A percentile compares a stretch with the other conserved stretches of the same genome.
Conservation (phyloP, 1,140 invertebrate genomes). For the Cyrtorhinus lividipennis region DNA sequence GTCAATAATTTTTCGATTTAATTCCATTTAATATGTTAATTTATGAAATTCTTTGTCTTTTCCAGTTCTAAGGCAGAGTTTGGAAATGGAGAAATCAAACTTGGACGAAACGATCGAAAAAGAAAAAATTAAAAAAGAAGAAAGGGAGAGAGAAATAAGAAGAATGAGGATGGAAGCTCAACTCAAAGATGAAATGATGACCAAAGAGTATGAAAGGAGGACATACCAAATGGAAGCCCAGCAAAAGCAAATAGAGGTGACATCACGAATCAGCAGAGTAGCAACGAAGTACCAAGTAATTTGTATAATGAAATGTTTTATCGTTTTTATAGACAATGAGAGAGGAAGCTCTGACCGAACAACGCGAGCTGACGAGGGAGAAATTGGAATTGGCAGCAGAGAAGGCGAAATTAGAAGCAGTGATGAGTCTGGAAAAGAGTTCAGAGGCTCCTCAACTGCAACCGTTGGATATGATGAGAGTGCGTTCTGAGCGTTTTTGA, state of each 20-base stretch:
- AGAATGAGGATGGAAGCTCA: neutral
- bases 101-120: slow-evolving; percentile 13
- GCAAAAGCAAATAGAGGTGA: slow-evolving; percentile 10
- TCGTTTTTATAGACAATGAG: slow-evolving; percentile 16
- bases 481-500: neutral
- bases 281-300: too few species aligned
- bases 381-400: slow-evolving; percentile 17
- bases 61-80: slow-evolving; percentile 9
- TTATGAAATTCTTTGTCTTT: too few species aligned
- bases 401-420: slow-evolving; percentile 13
- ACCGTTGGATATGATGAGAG: slow-evolving; percentile 13
- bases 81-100: slow-evolving; percentile 9
- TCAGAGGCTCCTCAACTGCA: neutral
- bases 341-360: slow-evolving; percentile 16
- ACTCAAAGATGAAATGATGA: slow-evolving; percentile 6
- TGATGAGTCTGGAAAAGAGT: slow-evolving; percentile 2
- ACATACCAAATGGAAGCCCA: slow-evolving; percentile 4
- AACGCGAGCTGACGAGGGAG: slow-evolving; percentile 12
- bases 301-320: too few species aligned
- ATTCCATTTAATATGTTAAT: too few species aligned
- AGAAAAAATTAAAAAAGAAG: slow-evolving; percentile 13
- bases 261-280: neutral
- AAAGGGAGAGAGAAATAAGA: slow-evolving; percentile 10
- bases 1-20: too few species aligned
- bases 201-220: slow-evolving; percentile 4